A percentile compares a stretch with the other conserved stretches of the same genome.
These are phyloP conservation scores for Pinctada fucata DNA, from an alignment of 2,888 invertebrate genomes.

Conservation along the genomic window DNA sequence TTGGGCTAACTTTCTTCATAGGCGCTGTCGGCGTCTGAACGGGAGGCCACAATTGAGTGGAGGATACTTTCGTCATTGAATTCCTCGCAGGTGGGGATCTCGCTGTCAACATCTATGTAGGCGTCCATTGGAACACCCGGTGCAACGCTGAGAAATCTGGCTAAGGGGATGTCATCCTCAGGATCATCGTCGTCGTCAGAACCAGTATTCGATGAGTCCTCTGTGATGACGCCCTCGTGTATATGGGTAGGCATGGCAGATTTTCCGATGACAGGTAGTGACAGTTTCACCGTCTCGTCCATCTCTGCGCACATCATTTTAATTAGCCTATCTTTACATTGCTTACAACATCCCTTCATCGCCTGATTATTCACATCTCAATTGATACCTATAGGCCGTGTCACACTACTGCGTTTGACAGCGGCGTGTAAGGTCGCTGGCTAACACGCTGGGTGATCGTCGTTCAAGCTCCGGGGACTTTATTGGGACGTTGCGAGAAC, in stretches of 20 bases:
- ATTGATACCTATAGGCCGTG: too few relatives aligned
- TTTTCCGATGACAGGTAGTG: conserved; percentile 50
- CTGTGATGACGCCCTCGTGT: conserved; percentile 9
- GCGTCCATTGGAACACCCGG: neutral
- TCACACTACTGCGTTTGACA: too few relatives aligned
- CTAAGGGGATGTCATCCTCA: conserved; percentile 29
- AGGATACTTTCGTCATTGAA: too few relatives aligned
- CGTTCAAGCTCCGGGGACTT: too few relatives aligned
- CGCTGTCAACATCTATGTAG: conserved; percentile 1
- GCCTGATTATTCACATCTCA: too few relatives aligned
- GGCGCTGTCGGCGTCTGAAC: neutral
- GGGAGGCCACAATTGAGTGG: too few relatives aligned
- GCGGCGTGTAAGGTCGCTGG: too few relatives aligned
- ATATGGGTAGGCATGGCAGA: conserved; percentile 36
- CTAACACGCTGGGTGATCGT: too few relatives aligned
- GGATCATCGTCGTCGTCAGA: neutral
- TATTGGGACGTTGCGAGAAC: too few relatives aligned
- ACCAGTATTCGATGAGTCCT: neutral
- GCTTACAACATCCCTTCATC: too few relatives aligned
- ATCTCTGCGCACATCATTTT: conserved; percentile 45
- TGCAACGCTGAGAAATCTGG: neutral
- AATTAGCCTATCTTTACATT: conserved; percentile 49
- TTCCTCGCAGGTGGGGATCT: neutral
- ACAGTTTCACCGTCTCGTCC: conserved; percentile 42
- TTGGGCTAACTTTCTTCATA: neutral